Conservation (phyloP, 2,113 vertebrate genomes). For the Gallinago media region DNA sequence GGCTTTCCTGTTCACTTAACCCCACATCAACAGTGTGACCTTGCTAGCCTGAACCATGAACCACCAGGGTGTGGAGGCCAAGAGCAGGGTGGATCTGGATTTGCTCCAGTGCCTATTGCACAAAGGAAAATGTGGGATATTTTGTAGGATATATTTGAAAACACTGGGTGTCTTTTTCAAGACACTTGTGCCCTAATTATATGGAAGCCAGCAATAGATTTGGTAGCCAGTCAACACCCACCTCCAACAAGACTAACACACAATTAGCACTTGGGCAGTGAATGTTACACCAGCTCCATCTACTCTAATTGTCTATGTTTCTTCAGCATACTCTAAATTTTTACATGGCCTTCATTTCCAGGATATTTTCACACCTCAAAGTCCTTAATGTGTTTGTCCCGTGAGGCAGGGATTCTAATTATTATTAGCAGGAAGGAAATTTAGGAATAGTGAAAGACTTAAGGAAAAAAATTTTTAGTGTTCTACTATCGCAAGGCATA, state of each 20-base stretch:
- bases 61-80: slow-evolving; percentile 64
- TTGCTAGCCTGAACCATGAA: slow-evolving; percentile 45
- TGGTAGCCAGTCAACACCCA: background rate
- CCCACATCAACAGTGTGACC: slow-evolving; percentile 51
- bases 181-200: background rate
- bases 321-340: background rate
- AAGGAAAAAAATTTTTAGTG: background rate
- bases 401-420: background rate
- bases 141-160: slow-evolving; percentile 42
- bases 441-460: background rate
- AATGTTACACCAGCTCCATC: background rate
- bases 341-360: background rate
- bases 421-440: background rate
- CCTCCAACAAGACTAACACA: background rate
- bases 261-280: background rate
- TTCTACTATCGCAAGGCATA: rapidly evolving
- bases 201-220: background rate
- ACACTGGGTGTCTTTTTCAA: background rate
- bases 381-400: background rate
- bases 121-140: slow-evolving; percentile 5
- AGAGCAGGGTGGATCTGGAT: slow-evolving; percentile 60
- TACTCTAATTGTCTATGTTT: background rate
- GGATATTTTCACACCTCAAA: background rate
- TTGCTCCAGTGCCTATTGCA: slow-evolving; percentile 20
- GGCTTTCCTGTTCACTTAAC: slow-evolving; percentile 74